Evolutionary conservation across 2,888 invertebrate species (phyloP).

Genomic region (Athalia rosae): DNA sequence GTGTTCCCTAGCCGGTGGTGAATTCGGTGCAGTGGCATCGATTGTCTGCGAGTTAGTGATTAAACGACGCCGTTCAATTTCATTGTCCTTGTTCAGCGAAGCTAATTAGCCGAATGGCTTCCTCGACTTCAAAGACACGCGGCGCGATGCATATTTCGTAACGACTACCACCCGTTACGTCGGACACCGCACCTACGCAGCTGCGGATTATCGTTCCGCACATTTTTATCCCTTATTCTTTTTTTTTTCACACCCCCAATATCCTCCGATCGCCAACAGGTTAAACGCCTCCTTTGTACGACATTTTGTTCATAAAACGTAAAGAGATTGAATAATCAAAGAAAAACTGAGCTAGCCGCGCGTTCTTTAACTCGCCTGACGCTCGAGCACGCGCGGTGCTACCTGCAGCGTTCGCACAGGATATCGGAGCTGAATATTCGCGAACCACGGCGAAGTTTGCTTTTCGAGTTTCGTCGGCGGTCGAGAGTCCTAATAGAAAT

Average conservation of each 20-base stretch:
- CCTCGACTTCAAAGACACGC: too few species aligned
- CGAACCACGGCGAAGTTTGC: slow-evolving; percentile 5
- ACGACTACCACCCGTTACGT: too few species aligned
- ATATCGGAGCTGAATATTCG: neutral
- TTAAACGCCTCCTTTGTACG: neutral
- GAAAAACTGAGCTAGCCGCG: neutral
- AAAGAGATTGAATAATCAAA: slow-evolving; percentile 1
- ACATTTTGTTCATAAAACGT: neutral
- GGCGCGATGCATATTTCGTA: too few species aligned
- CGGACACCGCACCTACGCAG: too few species aligned
- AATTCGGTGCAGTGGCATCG: slow-evolving; percentile 18
- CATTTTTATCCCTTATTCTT: too few species aligned
- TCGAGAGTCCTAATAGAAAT: slow-evolving; percentile 26
- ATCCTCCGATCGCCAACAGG: too few species aligned
- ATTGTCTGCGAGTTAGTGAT: slow-evolving; percentile 19
- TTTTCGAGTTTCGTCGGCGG: slow-evolving; percentile 12
- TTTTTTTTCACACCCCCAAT: too few species aligned
- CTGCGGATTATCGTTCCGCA: too few species aligned
- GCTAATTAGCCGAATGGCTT: neutral
- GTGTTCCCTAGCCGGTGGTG: slow-evolving; percentile 27
- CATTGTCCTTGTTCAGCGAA: neutral
- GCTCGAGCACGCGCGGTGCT: neutral
- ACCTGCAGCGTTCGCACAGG: neutral
- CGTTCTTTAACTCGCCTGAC: neutral
- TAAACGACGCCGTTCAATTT: neutral